These are phyloP conservation scores for Acrocyrtus sp. DNA, from an alignment of 2,888 invertebrate genomes.

Conservation along the genomic window DNA sequence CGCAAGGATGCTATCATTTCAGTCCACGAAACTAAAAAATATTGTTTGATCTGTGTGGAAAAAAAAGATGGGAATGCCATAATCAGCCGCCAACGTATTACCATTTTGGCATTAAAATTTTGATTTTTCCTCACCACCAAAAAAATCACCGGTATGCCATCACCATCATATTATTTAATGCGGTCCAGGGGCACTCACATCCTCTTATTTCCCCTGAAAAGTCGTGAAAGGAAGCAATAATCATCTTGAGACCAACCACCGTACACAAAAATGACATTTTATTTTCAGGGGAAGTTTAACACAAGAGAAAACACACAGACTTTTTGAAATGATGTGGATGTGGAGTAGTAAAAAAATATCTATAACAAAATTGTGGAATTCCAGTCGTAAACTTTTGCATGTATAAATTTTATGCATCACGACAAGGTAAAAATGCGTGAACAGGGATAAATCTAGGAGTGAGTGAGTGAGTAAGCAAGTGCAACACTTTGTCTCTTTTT, in stretches of 20 bases:
- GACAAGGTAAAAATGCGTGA: slow-evolving; percentile 23
- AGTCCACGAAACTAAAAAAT: too few species aligned
- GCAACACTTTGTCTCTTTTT: not conserved
- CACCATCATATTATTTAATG: not conserved
- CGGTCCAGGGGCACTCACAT: too few species aligned
- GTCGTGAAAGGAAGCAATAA: too few species aligned
- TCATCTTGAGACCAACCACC: not conserved
- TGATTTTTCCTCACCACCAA: not conserved
- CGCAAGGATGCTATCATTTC: too few species aligned
- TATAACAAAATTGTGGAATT: slow-evolving; percentile 6
- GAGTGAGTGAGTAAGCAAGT: too few species aligned
- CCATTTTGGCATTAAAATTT: not conserved
- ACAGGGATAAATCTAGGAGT: slow-evolving; percentile 14
- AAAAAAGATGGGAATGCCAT: too few species aligned
- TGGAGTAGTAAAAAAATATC: not conserved
- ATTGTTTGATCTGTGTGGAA: too few species aligned
- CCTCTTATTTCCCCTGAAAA: too few species aligned
- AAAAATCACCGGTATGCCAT: not conserved
- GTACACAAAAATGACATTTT: slow-evolving; percentile 4
- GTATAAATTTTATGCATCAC: slow-evolving; percentile 31
- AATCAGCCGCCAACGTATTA: not conserved
- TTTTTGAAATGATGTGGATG: not conserved
- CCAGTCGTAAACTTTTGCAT: slow-evolving; percentile 15
- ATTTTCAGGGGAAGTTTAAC: not conserved
- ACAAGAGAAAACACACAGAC: not conserved